phyloP scores from a whole-genome alignment of 1,140 invertebrate species.

The Drosophila nasuta region DNA sequence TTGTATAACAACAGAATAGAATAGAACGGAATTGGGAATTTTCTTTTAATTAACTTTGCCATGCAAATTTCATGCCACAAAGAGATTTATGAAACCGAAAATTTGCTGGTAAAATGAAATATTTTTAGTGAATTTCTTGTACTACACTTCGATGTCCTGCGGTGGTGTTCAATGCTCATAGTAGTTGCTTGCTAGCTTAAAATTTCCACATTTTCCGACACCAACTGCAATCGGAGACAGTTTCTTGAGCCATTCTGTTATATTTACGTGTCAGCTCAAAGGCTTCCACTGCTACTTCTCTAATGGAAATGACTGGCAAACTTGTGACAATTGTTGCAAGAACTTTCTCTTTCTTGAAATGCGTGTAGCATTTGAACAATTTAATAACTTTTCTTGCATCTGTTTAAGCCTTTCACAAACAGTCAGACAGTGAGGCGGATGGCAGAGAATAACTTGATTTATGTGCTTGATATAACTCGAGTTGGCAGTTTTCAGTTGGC shows the following conservation, averaged over 20 bases:
- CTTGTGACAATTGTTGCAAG: conserved; percentile 13
- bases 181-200: background rate
- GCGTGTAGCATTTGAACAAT: conserved; percentile 6
- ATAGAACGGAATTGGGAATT: conserved; percentile 40
- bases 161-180: conserved; percentile 12
- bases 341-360: background rate
- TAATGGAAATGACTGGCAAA: conserved; percentile 18
- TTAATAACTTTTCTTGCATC: conserved; percentile 20
- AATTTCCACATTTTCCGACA: conserved; percentile 7
- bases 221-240: conserved; percentile 4
- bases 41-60: conserved; percentile 64
- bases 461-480: conserved; percentile 19
- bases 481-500: conserved; percentile 18
- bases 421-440: background rate
- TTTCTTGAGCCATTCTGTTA: background rate
- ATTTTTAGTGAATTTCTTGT: conserved; percentile 21
- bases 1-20: background rate
- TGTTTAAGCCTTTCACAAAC: conserved; percentile 21
- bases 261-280: conserved; percentile 15
- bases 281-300: conserved; percentile 5
- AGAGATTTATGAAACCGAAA: conserved; percentile 24
- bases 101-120: conserved; percentile 37
- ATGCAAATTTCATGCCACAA: conserved; percentile 14
- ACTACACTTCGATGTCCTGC: conserved; percentile 28
- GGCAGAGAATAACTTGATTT: conserved; percentile 36